phyloP scores from a whole-genome alignment of 2,888 invertebrate genomes.

The Artemia sinica region DNA sequence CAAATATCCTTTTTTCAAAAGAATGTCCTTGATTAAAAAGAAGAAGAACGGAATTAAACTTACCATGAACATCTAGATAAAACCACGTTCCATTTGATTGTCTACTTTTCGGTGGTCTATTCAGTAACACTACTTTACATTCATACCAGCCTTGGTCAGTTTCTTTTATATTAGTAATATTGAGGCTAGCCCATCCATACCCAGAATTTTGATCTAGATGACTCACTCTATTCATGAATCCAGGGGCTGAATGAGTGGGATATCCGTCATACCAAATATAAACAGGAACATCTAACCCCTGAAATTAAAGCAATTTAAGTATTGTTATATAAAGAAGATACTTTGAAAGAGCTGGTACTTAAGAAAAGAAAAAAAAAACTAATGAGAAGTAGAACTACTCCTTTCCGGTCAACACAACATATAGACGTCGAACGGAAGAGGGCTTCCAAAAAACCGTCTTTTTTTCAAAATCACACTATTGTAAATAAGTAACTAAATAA shows the following conservation, averaged over 20 bases:
- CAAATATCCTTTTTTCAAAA: background rate
- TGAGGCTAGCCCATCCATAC: conserved; percentile 80
- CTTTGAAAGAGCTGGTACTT: too few relatives aligned
- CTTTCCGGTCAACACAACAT: too few relatives aligned
- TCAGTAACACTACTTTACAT: conserved; percentile 82
- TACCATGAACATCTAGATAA: conserved; percentile 81
- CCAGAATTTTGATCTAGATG: conserved; percentile 61
- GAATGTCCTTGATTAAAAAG: background rate
- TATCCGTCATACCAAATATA: conserved; percentile 97
- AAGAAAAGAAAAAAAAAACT: too few relatives aligned
- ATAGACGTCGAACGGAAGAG: too few relatives aligned
- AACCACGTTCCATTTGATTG: conserved; percentile 78
- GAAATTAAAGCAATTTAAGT: conserved; percentile 32
- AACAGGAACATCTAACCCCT: conserved; percentile 90
- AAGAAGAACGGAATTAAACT: conserved; percentile 27
- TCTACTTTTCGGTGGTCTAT: conserved; percentile 76
- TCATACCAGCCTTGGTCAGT: conserved; percentile 94
- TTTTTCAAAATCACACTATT: too few relatives aligned
- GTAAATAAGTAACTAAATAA: too few relatives aligned
- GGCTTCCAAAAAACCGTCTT: too few relatives aligned
- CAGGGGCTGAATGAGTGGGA: conserved; percentile 86
- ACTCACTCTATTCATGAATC: conserved; percentile 78
- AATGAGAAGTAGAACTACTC: too few relatives aligned
- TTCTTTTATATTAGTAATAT: conserved; percentile 81
- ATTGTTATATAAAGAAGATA: background rate